A percentile compares a stretch with the other conserved stretches of the same genome.
These are phyloP conservation scores for Trisateles emortualis DNA, from an alignment of 2,888 invertebrate species.

Conservation along the genomic window DNA sequence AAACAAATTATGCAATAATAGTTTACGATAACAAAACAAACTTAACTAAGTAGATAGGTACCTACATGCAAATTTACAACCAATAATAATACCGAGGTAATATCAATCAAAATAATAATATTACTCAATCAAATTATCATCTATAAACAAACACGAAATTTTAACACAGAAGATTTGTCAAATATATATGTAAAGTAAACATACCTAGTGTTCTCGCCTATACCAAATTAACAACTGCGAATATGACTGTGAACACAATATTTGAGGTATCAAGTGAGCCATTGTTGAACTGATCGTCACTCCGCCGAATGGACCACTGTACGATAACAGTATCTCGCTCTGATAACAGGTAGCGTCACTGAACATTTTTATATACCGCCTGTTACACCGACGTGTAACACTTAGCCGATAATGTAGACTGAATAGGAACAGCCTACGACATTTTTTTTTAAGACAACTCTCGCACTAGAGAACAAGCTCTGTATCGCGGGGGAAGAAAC, in stretches of 20 bases:
- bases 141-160: no score
- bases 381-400: neutral
- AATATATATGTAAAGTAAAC: no score
- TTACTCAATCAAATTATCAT: no score
- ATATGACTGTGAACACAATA: neutral
- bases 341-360: constrained; percentile 16
- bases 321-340: constrained; percentile 8
- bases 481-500: no score
- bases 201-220: no score
- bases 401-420: neutral
- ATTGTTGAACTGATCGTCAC: neutral
- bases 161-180: no score
- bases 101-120: no score
- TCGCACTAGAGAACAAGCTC: no score
- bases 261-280: neutral
- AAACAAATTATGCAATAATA: constrained; percentile 3
- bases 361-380: constrained; percentile 2
- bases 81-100: no score
- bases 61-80: no score
- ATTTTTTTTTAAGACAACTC: no score
- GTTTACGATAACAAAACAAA: constrained; percentile 6
- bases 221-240: neutral
- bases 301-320: neutral
- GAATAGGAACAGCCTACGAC: neutral
- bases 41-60: no score